These are phyloP conservation scores for Narcine bancroftii DNA, from an alignment of 2,113 vertebrate genomes.

Conservation along the genomic window DNA sequence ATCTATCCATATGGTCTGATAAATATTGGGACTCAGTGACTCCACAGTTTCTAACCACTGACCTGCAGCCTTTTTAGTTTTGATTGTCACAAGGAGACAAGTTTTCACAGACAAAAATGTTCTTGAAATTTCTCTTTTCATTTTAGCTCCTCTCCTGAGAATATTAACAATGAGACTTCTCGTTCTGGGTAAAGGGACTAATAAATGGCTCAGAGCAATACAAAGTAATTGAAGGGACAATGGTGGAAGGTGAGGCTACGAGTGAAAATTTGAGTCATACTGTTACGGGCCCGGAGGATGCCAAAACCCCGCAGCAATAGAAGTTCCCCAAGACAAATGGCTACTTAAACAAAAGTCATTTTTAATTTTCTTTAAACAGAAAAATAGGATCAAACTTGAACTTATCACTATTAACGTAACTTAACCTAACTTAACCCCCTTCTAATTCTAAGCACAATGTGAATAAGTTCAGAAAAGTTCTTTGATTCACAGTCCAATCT, in stretches of 20 bases:
- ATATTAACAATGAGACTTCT: not conserved
- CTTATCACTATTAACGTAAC: too few relatives aligned
- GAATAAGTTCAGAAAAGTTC: too few relatives aligned
- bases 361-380: too few relatives aligned
- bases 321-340: too few relatives aligned
- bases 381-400: too few relatives aligned
- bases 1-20: not conserved
- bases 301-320: too few relatives aligned
- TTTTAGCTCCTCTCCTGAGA: not conserved
- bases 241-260: not conserved
- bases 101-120: not conserved
- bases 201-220: not conserved
- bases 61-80: not conserved
- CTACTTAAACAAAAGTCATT: too few relatives aligned
- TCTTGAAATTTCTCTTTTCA: not conserved
- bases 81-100: not conserved
- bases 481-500: too few relatives aligned
- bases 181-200: not conserved
- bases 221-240: not conserved
- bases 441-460: too few relatives aligned
- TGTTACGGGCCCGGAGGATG: too few relatives aligned
- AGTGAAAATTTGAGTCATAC: not conserved
- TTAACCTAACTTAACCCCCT: too few relatives aligned
- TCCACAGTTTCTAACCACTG: too few relatives aligned
- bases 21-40: not conserved